Conservation (phyloP, 2,888 invertebrate genomes). For the Trachelus stipa region DNA sequence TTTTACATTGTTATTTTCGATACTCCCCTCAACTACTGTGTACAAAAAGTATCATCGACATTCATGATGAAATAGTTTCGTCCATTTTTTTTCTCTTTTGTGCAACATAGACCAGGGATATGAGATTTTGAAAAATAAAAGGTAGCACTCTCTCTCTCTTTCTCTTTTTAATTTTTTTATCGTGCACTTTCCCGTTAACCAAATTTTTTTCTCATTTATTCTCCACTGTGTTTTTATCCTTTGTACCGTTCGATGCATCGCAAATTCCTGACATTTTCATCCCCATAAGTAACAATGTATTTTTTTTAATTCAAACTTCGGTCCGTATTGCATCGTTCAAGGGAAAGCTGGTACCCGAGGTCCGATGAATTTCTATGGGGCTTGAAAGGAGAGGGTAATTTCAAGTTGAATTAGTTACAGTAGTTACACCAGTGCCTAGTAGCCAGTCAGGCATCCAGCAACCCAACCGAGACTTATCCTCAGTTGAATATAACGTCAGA, state of each 20-base stretch:
- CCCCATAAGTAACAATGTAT: background rate
- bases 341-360: background rate
- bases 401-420: slow-evolving; percentile 29
- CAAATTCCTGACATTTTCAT: background rate
- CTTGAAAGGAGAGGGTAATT: slow-evolving; percentile 16
- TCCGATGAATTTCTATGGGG: slow-evolving; percentile 1
- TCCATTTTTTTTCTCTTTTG: too few species aligned
- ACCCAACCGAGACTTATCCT: slow-evolving; percentile 9
- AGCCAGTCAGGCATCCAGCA: background rate
- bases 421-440: slow-evolving; percentile 10
- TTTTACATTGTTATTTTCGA: too few species aligned
- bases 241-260: background rate
- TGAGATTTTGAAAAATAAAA: background rate
- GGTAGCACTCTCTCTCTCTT: background rate
- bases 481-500: background rate
- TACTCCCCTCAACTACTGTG: too few species aligned
- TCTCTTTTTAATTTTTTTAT: background rate
- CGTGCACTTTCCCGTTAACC: background rate
- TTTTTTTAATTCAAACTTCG: background rate
- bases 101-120: too few species aligned
- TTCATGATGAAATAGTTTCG: too few species aligned
- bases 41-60: too few species aligned
- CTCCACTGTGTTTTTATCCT: background rate
- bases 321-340: background rate
- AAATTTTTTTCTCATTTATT: background rate